Percentiles rank a stretch among this genome's conserved stretches.
Evolutionary conservation across 2,888 invertebrate species (phyloP).

Genomic region (Acleris holmiana): DNA sequence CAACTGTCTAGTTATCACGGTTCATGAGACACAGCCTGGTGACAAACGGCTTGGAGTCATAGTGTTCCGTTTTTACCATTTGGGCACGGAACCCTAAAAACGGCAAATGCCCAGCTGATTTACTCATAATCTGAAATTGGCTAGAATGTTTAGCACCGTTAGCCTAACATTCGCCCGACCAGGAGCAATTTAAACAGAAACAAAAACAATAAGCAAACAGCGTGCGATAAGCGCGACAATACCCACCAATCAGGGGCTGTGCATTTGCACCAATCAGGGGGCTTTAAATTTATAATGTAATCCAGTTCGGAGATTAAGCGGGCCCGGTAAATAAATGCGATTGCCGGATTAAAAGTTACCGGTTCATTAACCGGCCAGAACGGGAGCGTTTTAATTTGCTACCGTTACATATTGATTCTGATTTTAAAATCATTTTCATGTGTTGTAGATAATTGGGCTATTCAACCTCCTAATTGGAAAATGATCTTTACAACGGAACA

Average conservation of each 20-base stretch:
- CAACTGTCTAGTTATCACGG: too few species aligned
- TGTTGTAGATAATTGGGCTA: neutral
- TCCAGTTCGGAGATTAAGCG: conserved; percentile 49
- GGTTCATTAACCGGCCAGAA: conserved; percentile 32
- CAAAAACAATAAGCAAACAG: conserved; percentile 37
- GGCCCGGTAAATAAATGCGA: conserved; percentile 35
- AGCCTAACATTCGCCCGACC: neutral
- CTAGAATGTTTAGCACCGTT: too few species aligned
- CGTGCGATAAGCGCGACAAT: conserved; percentile 43
- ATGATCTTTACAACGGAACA: too few species aligned
- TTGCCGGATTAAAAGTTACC: conserved; percentile 34
- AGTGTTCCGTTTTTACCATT: too few species aligned
- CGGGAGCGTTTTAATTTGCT: conserved; percentile 31
- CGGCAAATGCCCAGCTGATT: too few species aligned
- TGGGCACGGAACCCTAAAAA: too few species aligned
- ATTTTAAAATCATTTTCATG: conserved; percentile 24
- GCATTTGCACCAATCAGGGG: conserved; percentile 37
- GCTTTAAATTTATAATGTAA: conserved; percentile 55
- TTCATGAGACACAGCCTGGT: too few species aligned
- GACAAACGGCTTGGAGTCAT: too few species aligned
- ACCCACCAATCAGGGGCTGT: conserved; percentile 41
- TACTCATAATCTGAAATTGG: too few species aligned
- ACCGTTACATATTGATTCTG: conserved; percentile 26
- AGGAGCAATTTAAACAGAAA: neutral
- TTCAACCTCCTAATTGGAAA: too few species aligned